Evolutionary conservation across 2,888 invertebrate species (phyloP), one percentile per base, ranked within the genome.

Genomic region (Acanthosepion lycidas): DNA sequence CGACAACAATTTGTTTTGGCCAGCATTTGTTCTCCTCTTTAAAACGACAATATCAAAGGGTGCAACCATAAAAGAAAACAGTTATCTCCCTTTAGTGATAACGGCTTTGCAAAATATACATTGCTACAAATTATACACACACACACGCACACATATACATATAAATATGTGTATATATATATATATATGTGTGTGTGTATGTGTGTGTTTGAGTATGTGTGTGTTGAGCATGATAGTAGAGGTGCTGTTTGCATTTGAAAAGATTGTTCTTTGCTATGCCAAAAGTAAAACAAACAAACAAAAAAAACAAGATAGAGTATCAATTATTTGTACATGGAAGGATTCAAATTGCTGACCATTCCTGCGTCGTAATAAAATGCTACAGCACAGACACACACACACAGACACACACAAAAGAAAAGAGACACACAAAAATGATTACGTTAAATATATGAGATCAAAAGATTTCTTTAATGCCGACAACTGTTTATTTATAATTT

Each of bases 81-180:
- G n/a, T 78, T n/a, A 78, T 78, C 78, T 78, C 78, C 78, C n/a
- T n/a, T 78, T 78, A 78, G n/a, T 78, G 78, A n/a, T 78, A 78
- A 78, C 78, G 78, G 78, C 78, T 78, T 78, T 78, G 78, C 15
- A n/a, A 78, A 78, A 78, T 33, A n/a, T 78, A 78, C 15, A 33
- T 78, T 78, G n/a, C n/a, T 78, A n/a, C n/a, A 78, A 78, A 78
- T n/a, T 8, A n/a, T 33, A 78, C 33, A 78, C 53, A 53, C 53
- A 53, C 53, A 53, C 53, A 53, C 53, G 3, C 53, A 53, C 53
- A 53, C 53, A 53, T 15, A 53, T 15, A 53, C 53, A 53, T 15
- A 53, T 15, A 53, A 9, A 53, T 53, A 53, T 53, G 6, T 53
- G 6, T 53, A 53, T 53, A 53, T 53, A 53, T 53, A 15, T 53